Base-by-base conservation (phyloP, 2,888 invertebrate species). In the Cataglyphis livida region DNA sequence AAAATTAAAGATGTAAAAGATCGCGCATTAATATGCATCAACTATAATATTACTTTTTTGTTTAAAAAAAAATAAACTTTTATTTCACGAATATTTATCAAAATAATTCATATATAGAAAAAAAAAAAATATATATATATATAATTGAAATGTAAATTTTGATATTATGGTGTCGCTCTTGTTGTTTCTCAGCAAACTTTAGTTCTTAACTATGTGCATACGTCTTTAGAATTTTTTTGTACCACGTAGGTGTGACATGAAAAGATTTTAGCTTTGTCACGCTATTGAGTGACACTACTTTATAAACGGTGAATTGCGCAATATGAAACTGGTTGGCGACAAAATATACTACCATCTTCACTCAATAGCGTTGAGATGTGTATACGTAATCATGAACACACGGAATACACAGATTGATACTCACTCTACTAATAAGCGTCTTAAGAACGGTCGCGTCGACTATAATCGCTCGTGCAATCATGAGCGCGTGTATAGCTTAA, bases 401-500 rank as follows among this genome's bases (percentile, higher is more conserved):
- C 51, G n/a, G 21, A 15, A 28, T 51, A 21, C n/a, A 44, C 32
- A 10, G 32, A 35, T 15, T 12, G 32, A 62, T 10, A 21, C n/a
- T n/a, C n/a, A 32, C n/a, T 54, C 44, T 25, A 25, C 15, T 71
- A 48, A 79, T 48, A 71, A 71, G 6, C n/a, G n/a, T 70, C 71
- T 71, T 71, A 79, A 79, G 78, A 79, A 71, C 25, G 59, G 10
- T 25, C 32, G 44, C 21, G 54, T 28, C 28, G 25, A 41, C 35
- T 59, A 71, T 61, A 68, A 68, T 32, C 21, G 59, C 9, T 48
- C 59, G 71, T 7, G 12, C 78, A 75, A 48, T 48, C n/a, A 51
- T 32, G 85, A 66, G 73, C 71, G 83, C 68, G 87, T 78, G 79
- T 82, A 70, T 83, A 82, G 86, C 84, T 85, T 73, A 84, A 82